These are phyloP conservation scores for Nestor notabilis DNA, from an alignment of 2,113 vertebrate species.

Conservation along the genomic window DNA sequence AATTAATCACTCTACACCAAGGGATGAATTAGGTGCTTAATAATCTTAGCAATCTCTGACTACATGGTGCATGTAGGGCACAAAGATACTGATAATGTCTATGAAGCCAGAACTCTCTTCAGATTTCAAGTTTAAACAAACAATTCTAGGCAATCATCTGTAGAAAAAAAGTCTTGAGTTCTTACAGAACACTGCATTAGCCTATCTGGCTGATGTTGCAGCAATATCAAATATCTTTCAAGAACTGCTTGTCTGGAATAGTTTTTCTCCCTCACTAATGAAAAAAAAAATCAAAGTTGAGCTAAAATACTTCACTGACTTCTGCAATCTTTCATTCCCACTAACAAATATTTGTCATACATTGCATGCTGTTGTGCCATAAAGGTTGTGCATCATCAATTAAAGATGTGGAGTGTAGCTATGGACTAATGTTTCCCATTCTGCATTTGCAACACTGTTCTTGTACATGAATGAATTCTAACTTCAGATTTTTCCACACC, in stretches of 20 bases:
- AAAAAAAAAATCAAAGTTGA: neutral
- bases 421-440: neutral
- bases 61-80: neutral
- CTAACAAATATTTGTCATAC: slow-evolving; percentile 19
- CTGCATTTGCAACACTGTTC: neutral
- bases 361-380: neutral
- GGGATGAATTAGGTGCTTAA: slow-evolving; percentile 14
- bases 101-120: slow-evolving; percentile 1
- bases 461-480: neutral
- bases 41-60: slow-evolving; percentile 7
- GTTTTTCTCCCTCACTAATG: slow-evolving; percentile 17
- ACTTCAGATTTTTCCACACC: neutral
- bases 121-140: slow-evolving; percentile 60
- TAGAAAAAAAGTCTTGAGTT: neutral
- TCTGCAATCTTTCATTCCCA: neutral
- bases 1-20: slow-evolving; percentile 35
- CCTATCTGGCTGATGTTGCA: neutral
- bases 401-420: neutral
- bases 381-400: neutral
- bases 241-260: slow-evolving; percentile 21
- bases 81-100: slow-evolving; percentile 4
- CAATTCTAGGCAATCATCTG: neutral
- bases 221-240: slow-evolving; percentile 31
- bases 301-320: neutral
- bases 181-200: neutral